phyloP scores from a whole-genome alignment of 2,113 vertebrate genomes.

The Diphyllodes magnificus region DNA sequence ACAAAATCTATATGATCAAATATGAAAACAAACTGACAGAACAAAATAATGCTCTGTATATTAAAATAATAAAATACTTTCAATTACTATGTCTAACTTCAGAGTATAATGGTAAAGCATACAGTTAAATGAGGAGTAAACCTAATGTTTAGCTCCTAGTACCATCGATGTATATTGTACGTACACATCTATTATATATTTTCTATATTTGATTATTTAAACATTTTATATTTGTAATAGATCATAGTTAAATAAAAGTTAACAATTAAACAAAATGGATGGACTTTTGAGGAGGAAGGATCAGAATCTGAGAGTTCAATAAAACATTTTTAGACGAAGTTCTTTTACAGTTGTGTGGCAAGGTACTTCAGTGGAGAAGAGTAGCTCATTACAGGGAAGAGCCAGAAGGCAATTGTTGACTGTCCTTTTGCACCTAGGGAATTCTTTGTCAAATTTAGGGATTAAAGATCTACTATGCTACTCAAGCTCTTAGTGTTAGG shows the following conservation, averaged over 20 bases:
- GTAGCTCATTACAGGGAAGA: background rate
- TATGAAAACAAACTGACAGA: background rate
- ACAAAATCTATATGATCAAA: background rate
- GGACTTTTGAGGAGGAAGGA: background rate
- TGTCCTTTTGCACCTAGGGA: background rate
- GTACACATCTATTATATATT: background rate
- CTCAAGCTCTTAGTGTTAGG: background rate
- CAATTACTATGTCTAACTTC: background rate
- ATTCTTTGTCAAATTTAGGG: background rate
- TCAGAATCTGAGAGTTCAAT: background rate
- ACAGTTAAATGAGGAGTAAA: background rate
- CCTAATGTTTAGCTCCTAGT: background rate
- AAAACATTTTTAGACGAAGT: background rate
- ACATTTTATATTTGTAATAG: background rate
- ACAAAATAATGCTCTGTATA: background rate
- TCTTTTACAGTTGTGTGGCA: background rate
- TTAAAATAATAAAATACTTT: background rate
- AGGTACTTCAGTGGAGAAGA: background rate
- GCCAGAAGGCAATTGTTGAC: background rate
- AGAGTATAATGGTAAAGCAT: background rate
- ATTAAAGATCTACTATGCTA: background rate
- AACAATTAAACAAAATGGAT: background rate
- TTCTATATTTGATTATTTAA: background rate
- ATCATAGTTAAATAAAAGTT: background rate
- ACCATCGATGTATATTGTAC: background rate